phyloP scores from a whole-genome alignment of 2,888 invertebrate genomes.

The Diarsia mendica region DNA sequence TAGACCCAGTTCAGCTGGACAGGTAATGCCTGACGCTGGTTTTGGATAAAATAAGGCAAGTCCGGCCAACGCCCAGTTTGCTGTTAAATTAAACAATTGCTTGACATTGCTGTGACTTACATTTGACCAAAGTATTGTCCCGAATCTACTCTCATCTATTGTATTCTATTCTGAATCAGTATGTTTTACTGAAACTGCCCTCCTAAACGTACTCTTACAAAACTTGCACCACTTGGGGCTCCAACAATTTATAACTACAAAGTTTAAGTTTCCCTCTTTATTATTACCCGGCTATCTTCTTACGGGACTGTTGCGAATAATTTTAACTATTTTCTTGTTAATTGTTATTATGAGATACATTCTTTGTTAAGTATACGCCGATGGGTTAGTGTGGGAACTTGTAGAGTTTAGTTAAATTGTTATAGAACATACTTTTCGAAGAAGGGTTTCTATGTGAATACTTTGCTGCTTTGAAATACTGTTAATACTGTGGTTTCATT shows the following conservation, averaged over 20 bases:
- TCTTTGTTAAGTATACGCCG: conserved; percentile 29
- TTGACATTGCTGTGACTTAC: not conserved
- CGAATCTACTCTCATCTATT: not conserved
- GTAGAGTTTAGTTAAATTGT: conserved; percentile 19
- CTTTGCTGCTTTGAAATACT: not conserved
- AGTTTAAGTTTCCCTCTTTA: conserved; percentile 59
- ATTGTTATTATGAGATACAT: conserved; percentile 47
- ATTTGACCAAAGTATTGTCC: not conserved
- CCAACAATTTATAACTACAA: conserved; percentile 71
- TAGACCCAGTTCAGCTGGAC: too few relatives aligned
- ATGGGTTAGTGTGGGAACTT: conserved; percentile 3
- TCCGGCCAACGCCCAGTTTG: too few relatives aligned
- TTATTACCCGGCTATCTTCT: conserved; percentile 64
- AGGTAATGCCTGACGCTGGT: not conserved
- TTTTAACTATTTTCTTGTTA: conserved; percentile 63
- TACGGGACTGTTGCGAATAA: conserved; percentile 56
- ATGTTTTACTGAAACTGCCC: not conserved
- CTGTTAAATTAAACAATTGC: not conserved
- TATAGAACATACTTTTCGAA: not conserved
- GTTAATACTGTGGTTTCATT: conserved; percentile 16
- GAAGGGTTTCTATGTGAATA: not conserved
- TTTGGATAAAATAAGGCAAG: not conserved
- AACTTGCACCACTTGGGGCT: conserved; percentile 58
- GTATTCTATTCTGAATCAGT: not conserved
- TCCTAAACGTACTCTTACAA: conserved; percentile 25